Percentiles rank a stretch among this genome's conserved stretches.
Evolutionary conservation across 2,113 vertebrate species (phyloP).

Genomic region (Pavo muticus): DNA sequence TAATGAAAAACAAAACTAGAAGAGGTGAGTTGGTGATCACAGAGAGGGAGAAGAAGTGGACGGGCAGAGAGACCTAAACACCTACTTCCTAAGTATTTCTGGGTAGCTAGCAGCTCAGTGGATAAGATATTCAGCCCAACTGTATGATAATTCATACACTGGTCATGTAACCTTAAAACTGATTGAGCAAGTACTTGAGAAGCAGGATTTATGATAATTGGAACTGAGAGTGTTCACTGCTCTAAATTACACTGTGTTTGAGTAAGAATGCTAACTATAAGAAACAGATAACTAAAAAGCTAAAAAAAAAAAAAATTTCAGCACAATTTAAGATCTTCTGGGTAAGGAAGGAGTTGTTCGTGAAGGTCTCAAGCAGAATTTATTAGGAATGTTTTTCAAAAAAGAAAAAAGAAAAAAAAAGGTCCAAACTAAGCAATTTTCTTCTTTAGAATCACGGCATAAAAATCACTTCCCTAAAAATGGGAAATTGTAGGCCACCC

Average conservation of each 20-base stretch:
- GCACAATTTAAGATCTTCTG: not conserved
- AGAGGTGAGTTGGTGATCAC: not conserved
- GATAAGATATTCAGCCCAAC: not conserved
- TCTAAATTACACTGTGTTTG: not conserved
- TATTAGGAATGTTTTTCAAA: not conserved
- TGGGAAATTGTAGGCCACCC: not conserved
- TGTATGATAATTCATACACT: not conserved
- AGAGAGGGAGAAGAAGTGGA: not conserved
- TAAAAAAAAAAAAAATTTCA: not conserved
- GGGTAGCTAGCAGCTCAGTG: not conserved
- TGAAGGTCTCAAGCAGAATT: not conserved
- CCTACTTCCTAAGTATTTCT: not conserved
- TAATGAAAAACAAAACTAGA: not conserved
- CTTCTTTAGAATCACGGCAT: not conserved
- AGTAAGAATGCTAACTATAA: not conserved
- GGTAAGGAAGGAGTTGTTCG: constrained; percentile 5
- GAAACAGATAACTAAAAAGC: not conserved
- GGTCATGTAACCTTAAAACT: not conserved
- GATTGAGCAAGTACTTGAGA: not conserved
- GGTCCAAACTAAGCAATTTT: not conserved
- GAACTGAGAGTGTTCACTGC: not conserved
- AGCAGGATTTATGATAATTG: not conserved
- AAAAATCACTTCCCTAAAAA: not conserved
- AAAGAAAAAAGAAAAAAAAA: not conserved
- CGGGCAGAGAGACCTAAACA: not conserved